These are phyloP conservation scores for Pica pica DNA, from an alignment of 2,113 vertebrate species.

Conservation along the genomic window DNA sequence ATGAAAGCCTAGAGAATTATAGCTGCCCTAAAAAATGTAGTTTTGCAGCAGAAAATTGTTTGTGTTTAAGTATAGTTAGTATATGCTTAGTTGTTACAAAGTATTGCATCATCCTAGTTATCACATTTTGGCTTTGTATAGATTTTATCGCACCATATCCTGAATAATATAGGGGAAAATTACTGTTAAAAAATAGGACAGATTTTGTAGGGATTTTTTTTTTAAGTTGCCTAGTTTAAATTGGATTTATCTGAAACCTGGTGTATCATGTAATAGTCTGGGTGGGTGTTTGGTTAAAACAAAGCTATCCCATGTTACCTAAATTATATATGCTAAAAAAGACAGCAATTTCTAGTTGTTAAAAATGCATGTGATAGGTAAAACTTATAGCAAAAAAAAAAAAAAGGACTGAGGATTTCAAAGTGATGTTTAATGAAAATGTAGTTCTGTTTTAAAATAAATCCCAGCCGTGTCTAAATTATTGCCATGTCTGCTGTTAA, in stretches of 20 bases:
- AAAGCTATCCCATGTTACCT: neutral
- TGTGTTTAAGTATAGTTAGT: neutral
- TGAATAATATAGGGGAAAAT: neutral
- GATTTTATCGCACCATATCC: neutral
- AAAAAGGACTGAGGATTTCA: neutral
- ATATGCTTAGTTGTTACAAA: neutral
- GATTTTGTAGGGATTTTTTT: neutral
- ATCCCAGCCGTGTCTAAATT: neutral
- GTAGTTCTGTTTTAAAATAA: neutral
- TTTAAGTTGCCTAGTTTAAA: neutral
- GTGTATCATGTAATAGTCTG: neutral
- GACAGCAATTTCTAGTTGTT: neutral
- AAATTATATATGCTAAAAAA: neutral
- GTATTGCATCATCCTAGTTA: neutral
- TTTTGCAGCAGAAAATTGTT: slow-evolving; percentile 10
- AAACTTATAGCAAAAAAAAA: neutral
- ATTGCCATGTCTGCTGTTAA: neutral
- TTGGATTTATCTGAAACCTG: neutral
- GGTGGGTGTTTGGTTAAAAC: neutral
- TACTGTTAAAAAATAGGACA: neutral
- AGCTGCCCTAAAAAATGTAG: slow-evolving; percentile 10
- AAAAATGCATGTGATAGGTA: neutral
- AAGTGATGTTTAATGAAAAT: neutral
- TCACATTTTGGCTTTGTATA: neutral
- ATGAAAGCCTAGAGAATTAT: slow-evolving; percentile 17